Evolutionary conservation across 2,113 vertebrate genomes (phyloP), one percentile per base, ranked within the genome.

Genomic region (Malurus elegans): DNA sequence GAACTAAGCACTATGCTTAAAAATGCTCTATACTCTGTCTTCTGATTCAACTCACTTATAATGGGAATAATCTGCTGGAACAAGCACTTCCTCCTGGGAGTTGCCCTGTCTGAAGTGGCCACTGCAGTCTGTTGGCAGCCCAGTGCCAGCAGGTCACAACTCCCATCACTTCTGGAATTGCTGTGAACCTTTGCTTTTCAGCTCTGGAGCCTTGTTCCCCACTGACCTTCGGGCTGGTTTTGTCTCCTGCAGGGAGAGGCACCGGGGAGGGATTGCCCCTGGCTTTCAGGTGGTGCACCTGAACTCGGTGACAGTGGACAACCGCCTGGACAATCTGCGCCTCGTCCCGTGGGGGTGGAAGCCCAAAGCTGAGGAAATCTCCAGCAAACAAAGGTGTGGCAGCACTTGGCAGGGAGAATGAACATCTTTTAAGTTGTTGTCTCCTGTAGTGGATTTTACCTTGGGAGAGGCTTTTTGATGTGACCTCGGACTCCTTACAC

Each of bases 231-330:
- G 18, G 10, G 64, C 0, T 65, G 60, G 1, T 29, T 79, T 80
- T 51, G 79, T 81, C 34, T 78, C 64, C 45, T 85, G 36, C 90
- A 99, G 99, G 99, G 99, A 99, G 97, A 98, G 99, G 82, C 99
- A 99, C 97, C 94, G 99, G 91, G 99, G 99, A 34, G 99, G 99
- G 78, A 98, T 99, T 3, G 99, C 99, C 14, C 99, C 99, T 8
- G 99, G 99, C 36, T 99, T 99, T 58, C 99, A 99, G 97, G 99
- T 99, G 60, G 98, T 99, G 47, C 99, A 99, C 66, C 99, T 99
- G 93, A 99, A 99, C 48, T 98, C 98, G 0, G 99, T 99, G 88
- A 99, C 99, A 0, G 99, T 99, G 83, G 99, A 99, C 97, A 99
- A 99, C 96, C 98, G 99, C 62, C 97, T 99, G 66, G 99, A 99